These are phyloP conservation scores for Alethe diademata DNA, from an alignment of 2,113 vertebrate genomes.

Conservation along the genomic window DNA sequence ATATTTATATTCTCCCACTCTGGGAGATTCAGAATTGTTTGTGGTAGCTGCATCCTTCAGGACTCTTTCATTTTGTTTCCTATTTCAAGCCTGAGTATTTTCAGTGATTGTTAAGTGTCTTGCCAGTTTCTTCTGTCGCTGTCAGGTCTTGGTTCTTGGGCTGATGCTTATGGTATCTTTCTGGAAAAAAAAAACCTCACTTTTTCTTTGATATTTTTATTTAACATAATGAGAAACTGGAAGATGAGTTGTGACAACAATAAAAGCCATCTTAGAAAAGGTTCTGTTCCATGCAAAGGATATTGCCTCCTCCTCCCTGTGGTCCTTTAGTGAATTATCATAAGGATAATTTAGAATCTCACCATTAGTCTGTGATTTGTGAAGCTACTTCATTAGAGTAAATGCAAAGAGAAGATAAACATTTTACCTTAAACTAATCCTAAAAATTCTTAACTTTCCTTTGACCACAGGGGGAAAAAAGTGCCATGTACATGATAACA, in stretches of 20 bases:
- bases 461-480: neutral
- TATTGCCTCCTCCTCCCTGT: neutral
- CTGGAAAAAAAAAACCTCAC: neutral
- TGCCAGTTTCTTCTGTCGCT: neutral
- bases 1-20: conserved; percentile 63
- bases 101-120: neutral
- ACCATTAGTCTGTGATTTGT: conserved; percentile 42
- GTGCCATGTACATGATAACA: neutral
- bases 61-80: conserved; percentile 6
- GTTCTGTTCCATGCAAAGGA: neutral
- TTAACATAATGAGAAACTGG: neutral
- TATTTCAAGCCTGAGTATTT: conserved; percentile 37
- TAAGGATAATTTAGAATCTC: conserved; percentile 53
- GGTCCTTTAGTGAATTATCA: neutral
- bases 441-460: conserved; percentile 41
- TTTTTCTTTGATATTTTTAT: neutral
- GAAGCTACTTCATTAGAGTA: conserved; percentile 35
- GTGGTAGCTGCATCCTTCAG: conserved; percentile 15
- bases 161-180: neutral
- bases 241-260: neutral
- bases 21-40: neutral
- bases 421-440: conserved; percentile 47
- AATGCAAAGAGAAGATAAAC: conserved; percentile 29
- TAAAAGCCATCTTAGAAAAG: neutral
- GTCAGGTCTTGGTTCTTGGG: neutral